phyloP scores from a whole-genome alignment of 2,888 invertebrate genomes.

The Cephonodes hylas region DNA sequence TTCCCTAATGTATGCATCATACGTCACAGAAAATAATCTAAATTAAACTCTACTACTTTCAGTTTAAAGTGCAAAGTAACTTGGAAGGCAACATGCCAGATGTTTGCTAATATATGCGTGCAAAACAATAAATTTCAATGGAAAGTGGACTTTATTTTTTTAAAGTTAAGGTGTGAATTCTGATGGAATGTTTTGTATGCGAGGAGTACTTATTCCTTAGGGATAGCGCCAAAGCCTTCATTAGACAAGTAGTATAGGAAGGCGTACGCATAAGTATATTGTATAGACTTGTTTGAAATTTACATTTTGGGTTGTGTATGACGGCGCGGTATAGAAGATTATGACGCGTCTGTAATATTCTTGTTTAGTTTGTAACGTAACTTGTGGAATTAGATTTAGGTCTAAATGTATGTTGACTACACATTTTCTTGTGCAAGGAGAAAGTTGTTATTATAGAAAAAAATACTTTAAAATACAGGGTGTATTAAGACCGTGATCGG shows the following conservation, averaged over 20 bases:
- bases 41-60: not conserved
- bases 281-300: not conserved
- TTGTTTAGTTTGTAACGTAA: too few species aligned
- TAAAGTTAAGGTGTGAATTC: slow-evolving; percentile 22
- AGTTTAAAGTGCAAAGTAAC: not conserved
- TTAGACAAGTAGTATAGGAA: slow-evolving; percentile 47
- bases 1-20: slow-evolving; percentile 13
- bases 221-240: slow-evolving; percentile 50
- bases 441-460: too few species aligned
- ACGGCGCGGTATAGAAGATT: not conserved
- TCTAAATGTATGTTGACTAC: too few species aligned
- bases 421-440: too few species aligned
- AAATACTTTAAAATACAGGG: too few species aligned
- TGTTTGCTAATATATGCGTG: slow-evolving; percentile 19
- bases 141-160: slow-evolving; percentile 30
- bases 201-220: slow-evolving; percentile 32
- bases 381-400: too few species aligned
- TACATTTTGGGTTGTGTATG: not conserved
- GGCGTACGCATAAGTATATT: slow-evolving; percentile 34
- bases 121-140: slow-evolving; percentile 14
- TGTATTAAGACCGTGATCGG: too few species aligned
- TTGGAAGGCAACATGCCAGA: not conserved
- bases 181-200: slow-evolving; percentile 20
- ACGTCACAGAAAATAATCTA: not conserved
- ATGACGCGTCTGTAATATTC: not conserved